Evolutionary conservation across 2,888 invertebrate genomes (phyloP).

Genomic region (Calephelis perditalis): DNA sequence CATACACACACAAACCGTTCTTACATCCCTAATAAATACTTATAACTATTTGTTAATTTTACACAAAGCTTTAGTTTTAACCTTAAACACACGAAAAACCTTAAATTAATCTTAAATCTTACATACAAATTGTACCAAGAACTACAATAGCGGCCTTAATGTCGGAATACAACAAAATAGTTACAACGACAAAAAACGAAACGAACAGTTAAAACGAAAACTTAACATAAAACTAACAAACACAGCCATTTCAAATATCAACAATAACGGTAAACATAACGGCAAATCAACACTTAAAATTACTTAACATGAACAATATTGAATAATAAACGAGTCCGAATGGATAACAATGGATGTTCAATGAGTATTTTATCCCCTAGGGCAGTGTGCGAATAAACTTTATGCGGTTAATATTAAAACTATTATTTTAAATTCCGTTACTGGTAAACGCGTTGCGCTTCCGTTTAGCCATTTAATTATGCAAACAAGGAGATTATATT

Average conservation of each 20-base stretch:
- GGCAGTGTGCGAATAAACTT: conserved; percentile 29
- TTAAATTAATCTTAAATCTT: conserved; percentile 32
- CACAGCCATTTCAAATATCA: conserved; percentile 63
- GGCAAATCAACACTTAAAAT: conserved; percentile 68
- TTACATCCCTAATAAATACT: conserved; percentile 62
- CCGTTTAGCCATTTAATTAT: conserved; percentile 23
- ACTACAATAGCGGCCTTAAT: conserved; percentile 56
- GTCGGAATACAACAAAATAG: conserved; percentile 55
- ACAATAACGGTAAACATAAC: conserved; percentile 62
- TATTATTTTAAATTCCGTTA: conserved; percentile 27
- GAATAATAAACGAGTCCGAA: conserved; percentile 34
- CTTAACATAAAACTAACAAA: conserved; percentile 78
- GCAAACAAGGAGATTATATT: conserved; percentile 14
- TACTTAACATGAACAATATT: conserved; percentile 55
- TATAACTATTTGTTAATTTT: conserved; percentile 74
- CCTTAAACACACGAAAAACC: conserved; percentile 41
- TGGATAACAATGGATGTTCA: conserved; percentile 42
- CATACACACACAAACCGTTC: conserved; percentile 54
- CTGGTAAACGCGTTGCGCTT: conserved; percentile 18
- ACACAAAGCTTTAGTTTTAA: conserved; percentile 78
- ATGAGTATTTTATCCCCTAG: conserved; percentile 58
- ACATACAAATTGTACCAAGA: conserved; percentile 25
- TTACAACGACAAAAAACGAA: conserved; percentile 33
- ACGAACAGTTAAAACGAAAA: conserved; percentile 64
- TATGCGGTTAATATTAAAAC: conserved; percentile 29